Conservation (phyloP, 2,113 vertebrate genomes). For the Thamnophis sirtalis region DNA sequence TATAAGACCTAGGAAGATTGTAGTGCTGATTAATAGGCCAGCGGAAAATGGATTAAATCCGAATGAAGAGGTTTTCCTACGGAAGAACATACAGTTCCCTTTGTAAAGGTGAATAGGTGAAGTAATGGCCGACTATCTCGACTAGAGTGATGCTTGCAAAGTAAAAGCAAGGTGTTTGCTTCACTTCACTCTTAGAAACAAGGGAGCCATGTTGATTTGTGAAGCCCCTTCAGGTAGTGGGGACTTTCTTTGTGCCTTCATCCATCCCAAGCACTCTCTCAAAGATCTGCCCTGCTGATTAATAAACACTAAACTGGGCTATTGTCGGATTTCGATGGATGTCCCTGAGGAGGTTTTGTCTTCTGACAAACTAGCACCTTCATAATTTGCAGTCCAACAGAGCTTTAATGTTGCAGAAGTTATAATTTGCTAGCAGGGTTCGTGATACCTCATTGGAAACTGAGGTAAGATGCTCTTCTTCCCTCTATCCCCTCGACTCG, state of each 20-base stretch:
- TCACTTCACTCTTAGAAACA: neutral
- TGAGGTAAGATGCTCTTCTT: constrained; percentile 62
- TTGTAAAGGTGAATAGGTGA: neutral
- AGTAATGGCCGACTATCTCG: neutral
- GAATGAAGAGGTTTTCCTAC: neutral
- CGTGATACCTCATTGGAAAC: constrained; percentile 60
- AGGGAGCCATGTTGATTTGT: neutral
- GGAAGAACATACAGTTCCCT: neutral
- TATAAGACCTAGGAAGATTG: neutral
- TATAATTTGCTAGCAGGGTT: constrained; percentile 60
- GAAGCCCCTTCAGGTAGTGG: neutral
- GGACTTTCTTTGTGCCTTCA: neutral
- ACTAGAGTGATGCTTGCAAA: neutral
- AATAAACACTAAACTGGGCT: neutral
- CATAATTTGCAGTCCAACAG: constrained; percentile 44
- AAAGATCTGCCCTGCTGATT: neutral
- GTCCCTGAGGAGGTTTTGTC: neutral
- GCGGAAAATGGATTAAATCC: neutral
- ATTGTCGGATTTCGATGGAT: neutral
- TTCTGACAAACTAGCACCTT: constrained; percentile 5
- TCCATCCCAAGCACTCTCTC: neutral
- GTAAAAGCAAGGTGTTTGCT: neutral
- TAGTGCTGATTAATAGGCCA: neutral
- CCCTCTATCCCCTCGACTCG: constrained; percentile 46
- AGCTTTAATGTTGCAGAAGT: constrained; percentile 59